Percentiles rank a stretch among this genome's conserved stretches.
Evolutionary conservation across 2,888 invertebrate species (phyloP).

Genomic region (Pyrrhia umbra): DNA sequence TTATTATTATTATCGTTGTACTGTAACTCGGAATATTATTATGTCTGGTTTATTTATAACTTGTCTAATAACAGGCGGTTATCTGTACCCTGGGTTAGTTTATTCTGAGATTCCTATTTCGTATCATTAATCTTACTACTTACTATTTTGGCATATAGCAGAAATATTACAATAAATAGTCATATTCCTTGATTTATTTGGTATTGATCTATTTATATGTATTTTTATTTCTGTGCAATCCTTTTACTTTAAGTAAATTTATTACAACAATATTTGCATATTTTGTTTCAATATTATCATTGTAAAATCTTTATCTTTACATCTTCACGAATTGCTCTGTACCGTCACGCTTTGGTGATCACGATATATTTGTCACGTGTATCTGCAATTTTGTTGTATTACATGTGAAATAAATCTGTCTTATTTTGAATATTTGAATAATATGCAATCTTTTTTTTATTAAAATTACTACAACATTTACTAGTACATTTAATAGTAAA

Average conservation of each 20-base stretch:
- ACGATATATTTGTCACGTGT: slow-evolving; percentile 20
- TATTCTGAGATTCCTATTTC: neutral
- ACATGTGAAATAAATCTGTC: neutral
- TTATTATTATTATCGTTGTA: slow-evolving; percentile 10
- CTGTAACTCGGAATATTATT: slow-evolving; percentile 10
- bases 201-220: no score
- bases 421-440: neutral
- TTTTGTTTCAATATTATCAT: neutral
- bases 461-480: no score
- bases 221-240: no score
- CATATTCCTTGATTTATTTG: no score
- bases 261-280: no score
- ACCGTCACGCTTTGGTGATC: slow-evolving; percentile 19
- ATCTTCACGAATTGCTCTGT: slow-evolving; percentile 13
- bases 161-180: no score
- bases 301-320: slow-evolving; percentile 10
- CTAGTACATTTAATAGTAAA: no score
- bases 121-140: no score
- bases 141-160: no score
- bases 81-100: neutral
- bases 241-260: no score
- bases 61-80: neutral
- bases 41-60: slow-evolving; percentile 6
- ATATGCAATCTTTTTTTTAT: no score
- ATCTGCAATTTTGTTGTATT: slow-evolving; percentile 17